These are phyloP conservation scores for Isotomurus palustris DNA, from an alignment of 2,888 invertebrate species.

Conservation along the genomic window DNA sequence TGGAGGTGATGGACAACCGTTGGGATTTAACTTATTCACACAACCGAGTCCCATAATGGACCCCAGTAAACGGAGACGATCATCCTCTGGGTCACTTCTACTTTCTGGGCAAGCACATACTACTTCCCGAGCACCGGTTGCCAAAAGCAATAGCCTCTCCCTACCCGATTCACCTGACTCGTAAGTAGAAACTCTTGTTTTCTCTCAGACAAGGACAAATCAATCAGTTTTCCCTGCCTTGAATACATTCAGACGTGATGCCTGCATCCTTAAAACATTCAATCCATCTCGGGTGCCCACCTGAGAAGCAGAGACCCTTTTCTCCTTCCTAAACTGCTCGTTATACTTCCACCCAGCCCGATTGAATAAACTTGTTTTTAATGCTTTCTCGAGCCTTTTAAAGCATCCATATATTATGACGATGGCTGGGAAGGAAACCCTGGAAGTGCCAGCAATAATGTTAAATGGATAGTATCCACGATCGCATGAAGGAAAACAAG, in stretches of 20 bases:
- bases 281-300: too few species aligned
- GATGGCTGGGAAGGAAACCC: too few species aligned
- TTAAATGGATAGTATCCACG: background rate
- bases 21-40: slow-evolving; percentile 66
- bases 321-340: too few species aligned
- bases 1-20: slow-evolving; percentile 54
- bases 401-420: too few species aligned
- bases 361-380: too few species aligned
- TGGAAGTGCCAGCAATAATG: too few species aligned
- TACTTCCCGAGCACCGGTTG: slow-evolving; percentile 48
- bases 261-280: too few species aligned
- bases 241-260: too few species aligned
- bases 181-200: slow-evolving; percentile 29
- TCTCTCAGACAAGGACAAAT: background rate
- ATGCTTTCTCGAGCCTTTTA: too few species aligned
- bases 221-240: too few species aligned
- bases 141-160: slow-evolving; percentile 83
- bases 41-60: slow-evolving; percentile 57
- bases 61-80: slow-evolving; percentile 28
- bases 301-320: too few species aligned
- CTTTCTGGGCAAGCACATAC: slow-evolving; percentile 26
- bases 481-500: background rate
- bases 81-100: slow-evolving; percentile 29
- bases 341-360: too few species aligned
- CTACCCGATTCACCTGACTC: slow-evolving; percentile 61